Conservation (phyloP, 2,113 vertebrate species). For the Anseranas semipalmata region DNA sequence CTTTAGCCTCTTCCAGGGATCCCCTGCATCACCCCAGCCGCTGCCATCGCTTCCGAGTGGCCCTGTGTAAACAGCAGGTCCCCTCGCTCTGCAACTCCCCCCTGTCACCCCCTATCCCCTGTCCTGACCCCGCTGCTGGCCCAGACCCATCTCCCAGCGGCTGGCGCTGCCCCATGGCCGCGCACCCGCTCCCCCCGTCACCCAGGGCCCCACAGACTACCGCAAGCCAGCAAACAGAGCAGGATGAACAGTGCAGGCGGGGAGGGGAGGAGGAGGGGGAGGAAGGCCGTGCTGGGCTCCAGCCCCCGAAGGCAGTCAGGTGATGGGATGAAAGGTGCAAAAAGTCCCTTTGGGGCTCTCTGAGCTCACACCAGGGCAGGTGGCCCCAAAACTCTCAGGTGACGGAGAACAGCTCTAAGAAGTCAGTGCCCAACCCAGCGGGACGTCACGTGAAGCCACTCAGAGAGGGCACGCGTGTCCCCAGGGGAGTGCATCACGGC, state of each 20-base stretch:
- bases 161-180: neutral
- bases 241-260: neutral
- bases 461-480: neutral
- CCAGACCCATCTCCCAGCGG: neutral
- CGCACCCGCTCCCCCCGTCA: neutral
- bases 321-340: slow-evolving; percentile 10
- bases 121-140: neutral
- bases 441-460: neutral
- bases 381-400: neutral
- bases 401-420: neutral
- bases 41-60: neutral
- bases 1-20: neutral
- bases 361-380: neutral
- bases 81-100: neutral
- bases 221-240: slow-evolving; percentile 1
- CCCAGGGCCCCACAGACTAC: neutral
- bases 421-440: neutral
- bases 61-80: neutral
- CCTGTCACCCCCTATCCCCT: neutral
- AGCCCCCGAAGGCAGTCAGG: neutral
- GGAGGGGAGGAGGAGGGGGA: neutral
- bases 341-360: neutral
- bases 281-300: neutral
- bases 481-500: neutral
- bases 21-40: neutral